These are phyloP conservation scores for Tragelaphus scriptus DNA, from an alignment of 2,113 vertebrate species.

Conservation along the genomic window DNA sequence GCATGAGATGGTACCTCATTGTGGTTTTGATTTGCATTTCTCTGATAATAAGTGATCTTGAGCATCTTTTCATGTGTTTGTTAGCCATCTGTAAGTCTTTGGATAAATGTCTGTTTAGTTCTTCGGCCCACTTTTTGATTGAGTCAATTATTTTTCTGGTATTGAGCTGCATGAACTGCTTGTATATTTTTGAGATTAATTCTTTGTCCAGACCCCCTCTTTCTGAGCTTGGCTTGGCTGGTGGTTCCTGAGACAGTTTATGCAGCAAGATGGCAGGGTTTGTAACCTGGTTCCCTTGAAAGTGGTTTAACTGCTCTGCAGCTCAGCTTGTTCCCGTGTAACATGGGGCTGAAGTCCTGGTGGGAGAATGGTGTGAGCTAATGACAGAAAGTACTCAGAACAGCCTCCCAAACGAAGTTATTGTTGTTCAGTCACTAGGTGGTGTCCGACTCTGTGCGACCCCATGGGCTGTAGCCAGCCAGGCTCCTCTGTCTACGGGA, in stretches of 20 bases:
- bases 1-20: neutral
- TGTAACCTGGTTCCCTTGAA: accelerated
- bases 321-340: neutral
- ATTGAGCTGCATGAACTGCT: neutral
- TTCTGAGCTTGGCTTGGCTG: neutral
- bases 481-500: neutral
- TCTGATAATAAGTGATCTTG: neutral
- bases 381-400: neutral
- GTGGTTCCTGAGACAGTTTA: neutral
- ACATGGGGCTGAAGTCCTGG: neutral
- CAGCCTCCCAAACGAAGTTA: neutral
- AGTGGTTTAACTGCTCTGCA: neutral
- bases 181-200: neutral
- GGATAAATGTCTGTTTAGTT: neutral
- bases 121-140: neutral
- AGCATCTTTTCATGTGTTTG: neutral
- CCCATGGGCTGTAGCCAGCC: neutral
- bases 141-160: neutral
- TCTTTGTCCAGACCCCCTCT: neutral
- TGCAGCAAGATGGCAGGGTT: neutral
- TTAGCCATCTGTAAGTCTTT: neutral
- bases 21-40: neutral
- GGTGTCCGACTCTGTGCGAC: neutral
- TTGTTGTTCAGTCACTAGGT: neutral
- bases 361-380: neutral